Base-by-base conservation (phyloP, 1,140 invertebrate genomes). In the Platyscapa corneri region DNA sequence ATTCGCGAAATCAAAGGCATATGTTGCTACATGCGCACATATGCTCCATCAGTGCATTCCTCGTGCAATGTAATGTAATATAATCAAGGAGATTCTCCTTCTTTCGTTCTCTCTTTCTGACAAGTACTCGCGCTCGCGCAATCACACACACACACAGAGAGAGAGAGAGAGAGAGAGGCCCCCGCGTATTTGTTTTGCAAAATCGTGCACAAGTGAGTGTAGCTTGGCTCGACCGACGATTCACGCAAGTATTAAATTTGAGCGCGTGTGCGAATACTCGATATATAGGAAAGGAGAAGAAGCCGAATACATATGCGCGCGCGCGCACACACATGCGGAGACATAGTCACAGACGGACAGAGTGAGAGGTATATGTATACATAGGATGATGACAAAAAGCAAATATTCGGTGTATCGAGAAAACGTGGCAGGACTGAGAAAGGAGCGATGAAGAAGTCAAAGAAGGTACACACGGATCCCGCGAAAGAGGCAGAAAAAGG, bases 371-470 rank as follows among this genome's bases (percentile, higher is more conserved):
- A n/a, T n/a, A n/a, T n/a, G n/a, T n/a, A n/a, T n/a, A n/a, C n/a
- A n/a, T n/a, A 30, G 27, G 27, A 67, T 3, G 30, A 74, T 74
- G 37, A 74, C 10, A n/a, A 74, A 72, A 74, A 74, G 37, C 18
- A 42, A 42, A 42, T 74, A 74, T 74, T 74, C 70, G 32, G 8
- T 74, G 37, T 42, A 39, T 42, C 27, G 70, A 42, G 12, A 74
- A 76, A 53, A 49, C 72, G 75, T 16, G 37, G 74, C 18, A 32
- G 46, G 30, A 76, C 23, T 76, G n/a, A 34, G 30, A 76, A 76
- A 30, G 75, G 18, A 30, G 75, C 75, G 20, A 76, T 76, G 75
- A 53, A 76, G 37, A 76, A 74, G 75, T 42, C n/a, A 53, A 76
- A 30, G n/a, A 32, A 76, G 46, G 20, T 32, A 53, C 5, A 42